These are phyloP conservation scores for Temnothorax unifasciatus DNA, from an alignment of 2,888 invertebrate genomes.

Conservation along the genomic window DNA sequence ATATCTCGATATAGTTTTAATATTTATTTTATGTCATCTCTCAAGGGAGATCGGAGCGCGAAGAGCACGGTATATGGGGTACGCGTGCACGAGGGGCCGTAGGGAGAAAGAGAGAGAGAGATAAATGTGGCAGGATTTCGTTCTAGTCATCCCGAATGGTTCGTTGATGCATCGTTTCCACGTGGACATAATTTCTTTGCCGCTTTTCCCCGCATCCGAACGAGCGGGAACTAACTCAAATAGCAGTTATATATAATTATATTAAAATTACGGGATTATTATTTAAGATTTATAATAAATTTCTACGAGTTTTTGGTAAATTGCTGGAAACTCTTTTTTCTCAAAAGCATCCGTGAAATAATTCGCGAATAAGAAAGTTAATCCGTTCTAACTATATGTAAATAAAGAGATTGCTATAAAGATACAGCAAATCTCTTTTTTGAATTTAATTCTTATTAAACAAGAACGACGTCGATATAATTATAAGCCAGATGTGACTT, in stretches of 20 bases:
- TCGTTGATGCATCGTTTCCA: not conserved
- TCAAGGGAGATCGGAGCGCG: conserved; percentile 46
- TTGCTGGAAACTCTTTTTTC: not conserved
- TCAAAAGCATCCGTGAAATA: not conserved
- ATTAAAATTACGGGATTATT: not conserved
- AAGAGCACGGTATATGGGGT: not conserved
- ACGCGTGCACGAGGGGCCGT: conserved; percentile 19
- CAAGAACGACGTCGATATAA: not conserved
- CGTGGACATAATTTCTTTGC: not conserved
- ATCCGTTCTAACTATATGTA: not conserved
- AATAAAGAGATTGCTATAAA: not conserved
- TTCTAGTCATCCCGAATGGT: conserved; percentile 46
- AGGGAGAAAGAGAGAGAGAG: not conserved
- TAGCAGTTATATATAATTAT: too few species aligned
- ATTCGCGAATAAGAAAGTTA: not conserved
- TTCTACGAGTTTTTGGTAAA: not conserved
- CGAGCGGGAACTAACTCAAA: not conserved
- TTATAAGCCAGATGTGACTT: not conserved
- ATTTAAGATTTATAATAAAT: not conserved
- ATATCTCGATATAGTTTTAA: conserved; percentile 71
- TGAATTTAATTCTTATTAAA: not conserved
- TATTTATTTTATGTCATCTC: conserved; percentile 73
- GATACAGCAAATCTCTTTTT: not conserved
- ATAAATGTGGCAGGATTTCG: conserved; percentile 2
- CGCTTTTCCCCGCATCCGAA: not conserved